phyloP scores from a whole-genome alignment of 2,888 invertebrate species.

The Diarsia mendica region DNA sequence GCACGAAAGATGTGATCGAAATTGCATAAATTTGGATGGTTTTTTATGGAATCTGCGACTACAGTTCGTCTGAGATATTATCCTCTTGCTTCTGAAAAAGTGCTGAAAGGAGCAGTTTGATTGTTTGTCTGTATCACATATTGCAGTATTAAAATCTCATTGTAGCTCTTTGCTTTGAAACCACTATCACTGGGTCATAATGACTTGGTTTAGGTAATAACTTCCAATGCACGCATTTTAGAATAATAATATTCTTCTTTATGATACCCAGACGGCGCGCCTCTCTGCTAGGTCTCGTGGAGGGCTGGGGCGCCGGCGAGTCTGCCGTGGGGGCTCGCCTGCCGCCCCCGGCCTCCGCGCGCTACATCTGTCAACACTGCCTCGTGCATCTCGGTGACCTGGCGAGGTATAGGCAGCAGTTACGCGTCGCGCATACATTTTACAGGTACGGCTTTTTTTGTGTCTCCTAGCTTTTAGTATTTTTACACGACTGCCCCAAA shows the following conservation, averaged over 20 bases:
- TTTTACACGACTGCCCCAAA: too few species aligned
- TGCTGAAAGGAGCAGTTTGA: not conserved
- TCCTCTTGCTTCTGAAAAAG: not conserved
- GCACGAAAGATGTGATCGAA: not conserved
- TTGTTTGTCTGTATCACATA: not conserved
- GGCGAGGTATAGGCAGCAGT: conserved; percentile 95
- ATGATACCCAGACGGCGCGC: conserved; percentile 79
- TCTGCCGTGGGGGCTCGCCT: conserved; percentile 69
- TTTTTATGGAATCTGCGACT: not conserved
- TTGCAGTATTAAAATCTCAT: too few species aligned
- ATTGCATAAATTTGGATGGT: not conserved
- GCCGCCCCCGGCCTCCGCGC: conserved; percentile 93
- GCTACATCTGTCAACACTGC: conserved; percentile 97
- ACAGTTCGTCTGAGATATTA: not conserved
- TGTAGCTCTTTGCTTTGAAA: not conserved
- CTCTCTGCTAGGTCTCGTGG: conserved; percentile 84
- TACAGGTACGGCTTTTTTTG: conserved; percentile 89
- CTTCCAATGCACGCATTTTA: not conserved
- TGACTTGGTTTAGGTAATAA: not conserved
- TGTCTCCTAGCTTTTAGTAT: not conserved
- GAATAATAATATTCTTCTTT: too few species aligned
- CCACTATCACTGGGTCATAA: not conserved
- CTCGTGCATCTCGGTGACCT: conserved; percentile 96
- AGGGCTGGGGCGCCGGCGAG: conserved; percentile 83
- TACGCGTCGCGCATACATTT: conserved; percentile 95